Percentiles rank a stretch among this genome's conserved stretches.
Evolutionary conservation across 2,888 invertebrate species (phyloP).

Genomic region (Eumacrocentrus americanus): DNA sequence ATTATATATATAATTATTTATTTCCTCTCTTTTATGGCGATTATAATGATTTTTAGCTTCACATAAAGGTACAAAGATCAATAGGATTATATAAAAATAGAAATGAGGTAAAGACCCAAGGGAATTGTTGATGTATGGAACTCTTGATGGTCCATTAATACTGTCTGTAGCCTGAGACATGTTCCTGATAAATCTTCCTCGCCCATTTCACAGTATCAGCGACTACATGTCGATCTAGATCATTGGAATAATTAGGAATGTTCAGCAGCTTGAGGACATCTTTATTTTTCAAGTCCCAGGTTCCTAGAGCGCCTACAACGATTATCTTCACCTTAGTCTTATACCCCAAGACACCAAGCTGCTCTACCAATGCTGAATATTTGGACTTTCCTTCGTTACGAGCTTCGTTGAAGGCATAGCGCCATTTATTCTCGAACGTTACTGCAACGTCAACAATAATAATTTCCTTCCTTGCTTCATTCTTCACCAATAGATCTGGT

Average conservation of each 20-base stretch:
- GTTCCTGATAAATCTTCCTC: not conserved
- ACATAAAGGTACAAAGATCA: no score
- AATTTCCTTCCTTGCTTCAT: constrained; percentile 36
- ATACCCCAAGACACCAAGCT: constrained; percentile 20
- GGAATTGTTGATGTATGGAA: no score
- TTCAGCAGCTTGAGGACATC: constrained; percentile 29
- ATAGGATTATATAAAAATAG: no score
- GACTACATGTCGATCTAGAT: not conserved
- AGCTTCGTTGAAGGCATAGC: constrained; percentile 38
- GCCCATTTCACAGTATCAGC: not conserved
- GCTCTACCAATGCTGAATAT: constrained; percentile 38
- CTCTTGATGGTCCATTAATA: no score
- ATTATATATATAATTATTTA: no score
- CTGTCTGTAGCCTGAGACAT: not conserved
- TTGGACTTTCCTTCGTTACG: constrained; percentile 39
- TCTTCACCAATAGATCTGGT: constrained; percentile 37
- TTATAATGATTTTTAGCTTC: no score
- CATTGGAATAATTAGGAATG: not conserved
- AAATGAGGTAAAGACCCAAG: no score
- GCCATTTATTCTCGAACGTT: constrained; percentile 46
- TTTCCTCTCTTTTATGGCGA: no score
- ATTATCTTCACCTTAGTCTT: constrained; percentile 39
- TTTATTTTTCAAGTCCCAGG: constrained; percentile 48
- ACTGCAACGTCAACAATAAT: constrained; percentile 47
- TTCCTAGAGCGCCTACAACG: constrained; percentile 47